Evolutionary conservation across 1,140 invertebrate species (phyloP).

Genomic region (Plodia interpunctella): DNA sequence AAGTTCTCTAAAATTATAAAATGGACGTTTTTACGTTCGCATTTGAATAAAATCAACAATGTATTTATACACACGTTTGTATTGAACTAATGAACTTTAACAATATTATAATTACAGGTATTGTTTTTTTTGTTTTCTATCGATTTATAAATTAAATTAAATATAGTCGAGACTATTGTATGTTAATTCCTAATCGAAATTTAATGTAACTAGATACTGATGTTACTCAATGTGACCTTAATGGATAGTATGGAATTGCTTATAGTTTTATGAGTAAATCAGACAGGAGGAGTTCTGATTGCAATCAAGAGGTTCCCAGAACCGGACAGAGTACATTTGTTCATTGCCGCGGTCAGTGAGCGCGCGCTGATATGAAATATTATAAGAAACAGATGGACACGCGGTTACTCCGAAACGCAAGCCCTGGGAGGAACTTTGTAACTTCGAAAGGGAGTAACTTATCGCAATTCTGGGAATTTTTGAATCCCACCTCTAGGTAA

Average conservation of each 20-base stretch:
- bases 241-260: slow-evolving; percentile 32
- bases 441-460: not conserved
- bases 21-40: slow-evolving; percentile 11
- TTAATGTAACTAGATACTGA: slow-evolving; percentile 16
- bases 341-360: slow-evolving; percentile 37
- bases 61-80: slow-evolving; percentile 14
- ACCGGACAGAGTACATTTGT: slow-evolving; percentile 59
- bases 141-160: slow-evolving; percentile 1
- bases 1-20: slow-evolving; percentile 28
- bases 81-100: slow-evolving; percentile 8
- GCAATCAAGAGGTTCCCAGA: slow-evolving; percentile 59
- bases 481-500: too few species aligned
- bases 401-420: slow-evolving; percentile 16
- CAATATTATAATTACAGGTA: slow-evolving; percentile 21
- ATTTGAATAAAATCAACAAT: slow-evolving; percentile 27
- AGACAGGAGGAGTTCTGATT: slow-evolving; percentile 32
- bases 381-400: slow-evolving; percentile 53
- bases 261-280: slow-evolving; percentile 43
- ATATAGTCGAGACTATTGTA: slow-evolving; percentile 25
- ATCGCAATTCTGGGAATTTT: too few species aligned
- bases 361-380: slow-evolving; percentile 59
- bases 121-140: slow-evolving; percentile 18
- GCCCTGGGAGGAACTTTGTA: not conserved
- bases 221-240: slow-evolving; percentile 20
- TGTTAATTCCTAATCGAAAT: slow-evolving; percentile 21